A percentile compares a stretch with the other conserved stretches of the same genome.
Evolutionary conservation across 2,113 vertebrate genomes (phyloP).

Genomic region (Vicugna pacos): DNA sequence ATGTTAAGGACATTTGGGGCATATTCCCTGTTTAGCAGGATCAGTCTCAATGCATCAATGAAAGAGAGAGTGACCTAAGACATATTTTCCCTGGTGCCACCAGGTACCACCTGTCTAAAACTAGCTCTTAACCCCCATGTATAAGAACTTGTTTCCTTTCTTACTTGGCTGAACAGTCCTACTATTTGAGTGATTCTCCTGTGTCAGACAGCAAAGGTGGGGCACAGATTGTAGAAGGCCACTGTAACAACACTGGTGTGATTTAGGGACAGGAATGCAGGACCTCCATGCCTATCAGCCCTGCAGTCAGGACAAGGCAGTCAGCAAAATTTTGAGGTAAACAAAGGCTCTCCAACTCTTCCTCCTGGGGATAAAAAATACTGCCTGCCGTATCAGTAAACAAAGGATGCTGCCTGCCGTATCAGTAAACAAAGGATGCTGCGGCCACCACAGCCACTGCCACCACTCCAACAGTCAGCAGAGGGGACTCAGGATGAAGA

Average conservation of each 20-base stretch:
- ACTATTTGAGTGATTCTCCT: background rate
- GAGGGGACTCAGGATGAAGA: too few species aligned
- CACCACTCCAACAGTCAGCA: too few species aligned
- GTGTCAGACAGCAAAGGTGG: background rate
- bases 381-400: too few species aligned
- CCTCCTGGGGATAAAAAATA: background rate
- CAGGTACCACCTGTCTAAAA: background rate
- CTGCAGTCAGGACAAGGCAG: background rate
- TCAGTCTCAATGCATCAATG: background rate
- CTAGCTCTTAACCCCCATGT: background rate
- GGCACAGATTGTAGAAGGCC: too few species aligned
- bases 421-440: too few species aligned
- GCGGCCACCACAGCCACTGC: too few species aligned
- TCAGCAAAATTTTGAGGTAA: background rate
- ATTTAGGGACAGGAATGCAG: background rate
- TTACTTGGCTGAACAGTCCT: background rate
- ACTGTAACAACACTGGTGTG: background rate
- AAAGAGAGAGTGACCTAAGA: background rate
- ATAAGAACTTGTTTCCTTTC: background rate
- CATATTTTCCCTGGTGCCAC: background rate
- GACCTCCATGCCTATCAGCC: background rate
- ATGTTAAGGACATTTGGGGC: background rate
- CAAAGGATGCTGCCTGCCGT: too few species aligned
- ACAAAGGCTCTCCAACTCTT: background rate
- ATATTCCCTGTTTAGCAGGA: background rate